phyloP scores from a whole-genome alignment of 1,140 invertebrate genomes.

The Aphidius gifuensis region DNA sequence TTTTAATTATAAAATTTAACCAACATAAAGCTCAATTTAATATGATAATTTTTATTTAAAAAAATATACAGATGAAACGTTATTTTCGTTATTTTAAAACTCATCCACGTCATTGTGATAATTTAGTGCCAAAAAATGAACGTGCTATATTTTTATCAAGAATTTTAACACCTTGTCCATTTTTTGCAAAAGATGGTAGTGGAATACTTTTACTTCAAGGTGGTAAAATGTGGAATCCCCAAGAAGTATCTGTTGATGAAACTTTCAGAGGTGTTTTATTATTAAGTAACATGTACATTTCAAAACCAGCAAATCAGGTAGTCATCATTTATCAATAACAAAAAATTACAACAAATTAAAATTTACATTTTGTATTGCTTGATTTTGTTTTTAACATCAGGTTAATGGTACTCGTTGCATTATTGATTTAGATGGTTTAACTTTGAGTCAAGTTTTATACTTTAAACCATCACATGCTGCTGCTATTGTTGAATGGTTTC shows the following conservation, averaged over 20 bases:
- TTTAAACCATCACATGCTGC: too few species aligned
- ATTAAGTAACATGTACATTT: conserved; percentile 59
- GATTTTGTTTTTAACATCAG: too few species aligned
- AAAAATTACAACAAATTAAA: neutral
- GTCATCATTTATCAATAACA: too few species aligned
- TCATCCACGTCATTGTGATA: conserved; percentile 55
- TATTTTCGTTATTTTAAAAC: conserved; percentile 60
- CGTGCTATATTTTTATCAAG: conserved; percentile 54
- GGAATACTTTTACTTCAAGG: conserved; percentile 59
- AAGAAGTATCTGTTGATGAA: conserved; percentile 56
- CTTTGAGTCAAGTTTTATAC: too few species aligned
- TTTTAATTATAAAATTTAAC: neutral
- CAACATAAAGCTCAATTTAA: too few species aligned
- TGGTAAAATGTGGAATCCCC: conserved; percentile 67
- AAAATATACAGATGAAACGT: conserved; percentile 55
- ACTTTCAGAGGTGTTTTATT: conserved; percentile 61
- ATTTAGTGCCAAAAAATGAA: conserved; percentile 55
- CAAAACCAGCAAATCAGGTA: conserved; percentile 62
- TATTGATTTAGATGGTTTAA: too few species aligned
- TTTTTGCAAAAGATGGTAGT: conserved; percentile 55
- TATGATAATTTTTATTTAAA: too few species aligned
- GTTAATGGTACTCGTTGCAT: too few species aligned
- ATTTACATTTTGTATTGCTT: neutral
- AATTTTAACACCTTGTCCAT: conserved; percentile 59
- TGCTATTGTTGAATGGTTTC: too few species aligned